Conservation (phyloP, 1,140 invertebrate genomes). For the Physella acuta region DNA sequence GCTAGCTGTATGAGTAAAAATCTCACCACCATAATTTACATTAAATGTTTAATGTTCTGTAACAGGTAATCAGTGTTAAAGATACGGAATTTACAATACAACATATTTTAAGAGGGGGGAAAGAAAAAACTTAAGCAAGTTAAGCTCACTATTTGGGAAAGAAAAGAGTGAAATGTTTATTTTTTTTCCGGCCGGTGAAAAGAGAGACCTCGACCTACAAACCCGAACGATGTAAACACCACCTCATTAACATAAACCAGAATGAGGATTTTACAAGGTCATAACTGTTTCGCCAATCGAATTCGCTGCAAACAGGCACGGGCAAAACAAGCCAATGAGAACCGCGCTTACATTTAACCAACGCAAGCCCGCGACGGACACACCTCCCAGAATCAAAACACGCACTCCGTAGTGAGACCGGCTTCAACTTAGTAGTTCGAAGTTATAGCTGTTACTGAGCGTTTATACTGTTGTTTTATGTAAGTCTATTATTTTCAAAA, state of each 20-base stretch:
- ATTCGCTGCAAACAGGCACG: neutral
- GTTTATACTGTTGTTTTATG: neutral
- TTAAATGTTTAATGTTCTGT: no score
- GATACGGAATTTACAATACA: no score
- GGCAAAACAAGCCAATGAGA: constrained; percentile 13
- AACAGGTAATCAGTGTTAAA: no score
- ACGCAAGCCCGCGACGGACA: constrained; percentile 17
- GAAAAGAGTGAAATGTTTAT: no score
- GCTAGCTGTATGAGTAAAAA: no score
- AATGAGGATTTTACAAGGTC: constrained; percentile 14
- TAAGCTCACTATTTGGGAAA: no score
- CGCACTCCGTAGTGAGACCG: neutral
- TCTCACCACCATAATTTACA: no score
- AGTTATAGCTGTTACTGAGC: neutral
- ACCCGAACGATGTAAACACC: constrained; percentile 25
- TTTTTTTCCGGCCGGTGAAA: neutral
- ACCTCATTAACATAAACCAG: constrained; percentile 6
- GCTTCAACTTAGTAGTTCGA: constrained; percentile 1
- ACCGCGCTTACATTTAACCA: constrained; percentile 9
- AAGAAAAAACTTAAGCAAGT: no score
- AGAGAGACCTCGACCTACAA: constrained; percentile 26
- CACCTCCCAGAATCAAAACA: constrained; percentile 25
- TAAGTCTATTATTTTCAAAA: neutral
- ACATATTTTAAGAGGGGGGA: no score
- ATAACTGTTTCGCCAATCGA: constrained; percentile 1